Base-by-base conservation (phyloP, 2,888 invertebrate species). In the Sepiola atlantica region DNA sequence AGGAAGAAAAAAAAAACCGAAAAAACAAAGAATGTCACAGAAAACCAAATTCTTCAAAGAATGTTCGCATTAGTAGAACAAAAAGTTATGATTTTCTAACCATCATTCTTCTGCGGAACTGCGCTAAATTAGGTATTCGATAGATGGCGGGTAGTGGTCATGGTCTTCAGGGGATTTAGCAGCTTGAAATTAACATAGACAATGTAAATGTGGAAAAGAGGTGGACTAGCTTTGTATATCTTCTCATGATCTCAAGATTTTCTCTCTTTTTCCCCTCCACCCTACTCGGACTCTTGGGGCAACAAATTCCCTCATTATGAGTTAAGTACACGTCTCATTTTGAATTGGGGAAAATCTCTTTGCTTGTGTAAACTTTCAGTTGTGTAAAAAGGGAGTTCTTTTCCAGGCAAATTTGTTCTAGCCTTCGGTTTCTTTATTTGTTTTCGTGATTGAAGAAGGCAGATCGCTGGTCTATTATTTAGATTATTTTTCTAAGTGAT, bases 401-500 rank as follows among this genome's bases (percentile, higher is more conserved):
- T 77, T 77, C n/a, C 77, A 77, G 16, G 77, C n/a, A n/a, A 77
- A 32, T 8, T 18, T n/a, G n/a, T n/a, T 21, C 77, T 77, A 28
- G 28, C 77, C 77, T 77, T 77, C 32, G n/a, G 77, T 14, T 77
- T 77, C 77, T 77, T 77, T 77, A n/a, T 32, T 77, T 77, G 32
- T n/a, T 77, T 12, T 3, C n/a, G 21, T 77, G 32, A 77, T 77
- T 77, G 77, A 77, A 77, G 32, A n/a, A 32, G n/a, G 32, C 32
- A 14, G 32, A 77, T 77, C 12, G 77, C 77, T 77, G n/a, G 77
- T 32, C 77, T 77, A 16, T 77, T 77, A 77, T 77, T 77, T n/a
- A 77, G 77, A 77, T 77, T 77, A 77, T 77, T 77, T 77, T 77
- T 77, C 77, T 32, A 77, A 77, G 77, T 77, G 18, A 77, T n/a